Base-by-base conservation (phyloP, 2,888 invertebrate genomes). In the Hydraecia micacea region DNA sequence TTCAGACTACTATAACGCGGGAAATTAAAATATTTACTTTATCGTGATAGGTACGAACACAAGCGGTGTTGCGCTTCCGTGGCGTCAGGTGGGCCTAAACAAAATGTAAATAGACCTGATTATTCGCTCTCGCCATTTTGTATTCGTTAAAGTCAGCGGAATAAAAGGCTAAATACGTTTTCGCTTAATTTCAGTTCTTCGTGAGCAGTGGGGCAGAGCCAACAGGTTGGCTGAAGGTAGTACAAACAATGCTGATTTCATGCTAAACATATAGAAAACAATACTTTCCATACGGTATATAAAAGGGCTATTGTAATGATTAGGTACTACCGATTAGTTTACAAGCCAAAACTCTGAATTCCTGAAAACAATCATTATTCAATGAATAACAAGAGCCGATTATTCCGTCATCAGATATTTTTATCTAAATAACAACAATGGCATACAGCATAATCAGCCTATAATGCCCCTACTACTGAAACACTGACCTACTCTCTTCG, bases 21-120 rank as follows among this genome's bases (percentile, higher is more conserved):
- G 74, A 84, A 86, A 90, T 91, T 89, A 89, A 87, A 90, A 90
- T 89, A 89, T 92, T 91, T 88, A 85, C 86, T 83, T 83, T 85
- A 74, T 75, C 82, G 73, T 86, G 89, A 89, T 90, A 89, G 87
- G 88, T 90, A 89, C 86, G 88, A 79, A 88, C 85, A 85, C 82
- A 88, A 85, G 85, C 81, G 73, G 76, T 84, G 82, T 86, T 79
- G 81, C 78, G 88, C 83, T 87, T 86, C 81, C 87, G 84, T 86
- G 91, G 92, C 92, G 92, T 91, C 94, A 94, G 94, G 93, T 94
- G 93, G 91, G 90, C 90, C 92, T 91, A 91, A 94, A 92, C 94
- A 94, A 95, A 93, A 93, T 95, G 94, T 94, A 94, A 95, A 95
- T 95, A 93, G 89, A 83, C 91, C 91, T 92, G 92, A 94, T 93